These are phyloP conservation scores for Caradrina clavipalpis DNA, from an alignment of 2,888 invertebrate genomes.

Conservation along the genomic window DNA sequence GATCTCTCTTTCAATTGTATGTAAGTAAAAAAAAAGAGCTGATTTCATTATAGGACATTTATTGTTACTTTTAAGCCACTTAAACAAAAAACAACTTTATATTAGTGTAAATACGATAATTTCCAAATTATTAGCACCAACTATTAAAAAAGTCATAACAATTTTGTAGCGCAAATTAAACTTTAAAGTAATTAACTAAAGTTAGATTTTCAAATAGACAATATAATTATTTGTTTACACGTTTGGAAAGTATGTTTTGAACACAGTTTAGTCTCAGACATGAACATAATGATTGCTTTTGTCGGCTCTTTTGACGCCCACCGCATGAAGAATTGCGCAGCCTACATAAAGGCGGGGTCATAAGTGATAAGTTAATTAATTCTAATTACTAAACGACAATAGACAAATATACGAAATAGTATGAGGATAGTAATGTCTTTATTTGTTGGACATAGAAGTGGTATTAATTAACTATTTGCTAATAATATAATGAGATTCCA, in stretches of 20 bases:
- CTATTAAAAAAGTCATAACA: no score
- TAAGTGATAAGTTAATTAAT: slow-evolving; percentile 39
- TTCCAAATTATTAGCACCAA: no score
- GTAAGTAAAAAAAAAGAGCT: no score
- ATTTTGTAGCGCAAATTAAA: no score
- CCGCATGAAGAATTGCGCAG: slow-evolving; percentile 8
- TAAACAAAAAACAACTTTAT: no score
- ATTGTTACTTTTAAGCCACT: no score
- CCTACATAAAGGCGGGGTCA: slow-evolving; percentile 17
- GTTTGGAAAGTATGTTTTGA: neutral
- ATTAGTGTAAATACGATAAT: no score
- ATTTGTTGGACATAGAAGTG: neutral
- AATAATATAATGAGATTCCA: no score
- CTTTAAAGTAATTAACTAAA: neutral
- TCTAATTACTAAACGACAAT: slow-evolving; percentile 24
- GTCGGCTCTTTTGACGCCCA: slow-evolving; percentile 36
- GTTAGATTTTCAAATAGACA: neutral
- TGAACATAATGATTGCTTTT: slow-evolving; percentile 3
- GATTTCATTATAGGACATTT: no score
- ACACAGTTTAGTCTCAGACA: neutral
- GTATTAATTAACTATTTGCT: no score
- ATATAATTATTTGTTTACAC: neutral
- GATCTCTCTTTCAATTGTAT: no score
- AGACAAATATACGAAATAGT: slow-evolving; percentile 6
- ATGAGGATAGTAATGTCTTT: neutral